phyloP scores from a whole-genome alignment of 2,888 invertebrate species.

The Autographa pulchrina region DNA sequence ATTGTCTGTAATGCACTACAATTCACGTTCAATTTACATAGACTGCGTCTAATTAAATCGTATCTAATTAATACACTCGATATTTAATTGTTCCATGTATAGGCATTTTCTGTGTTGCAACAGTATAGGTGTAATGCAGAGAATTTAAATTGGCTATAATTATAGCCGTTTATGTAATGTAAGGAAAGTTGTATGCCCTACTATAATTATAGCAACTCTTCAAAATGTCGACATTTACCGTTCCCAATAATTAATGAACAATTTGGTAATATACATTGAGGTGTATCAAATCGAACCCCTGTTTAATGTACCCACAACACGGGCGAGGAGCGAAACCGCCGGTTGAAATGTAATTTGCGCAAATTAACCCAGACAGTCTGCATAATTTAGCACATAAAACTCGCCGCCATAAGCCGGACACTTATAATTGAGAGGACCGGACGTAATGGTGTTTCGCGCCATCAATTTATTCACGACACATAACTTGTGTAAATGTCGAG shows the following conservation, averaged over 20 bases:
- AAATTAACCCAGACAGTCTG: slow-evolving; percentile 72
- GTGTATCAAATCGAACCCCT: slow-evolving; percentile 51
- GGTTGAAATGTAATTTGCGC: slow-evolving; percentile 69
- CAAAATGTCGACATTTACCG: neutral
- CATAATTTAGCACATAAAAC: slow-evolving; percentile 74
- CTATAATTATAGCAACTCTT: neutral
- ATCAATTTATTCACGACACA: slow-evolving; percentile 48
- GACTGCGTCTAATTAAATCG: slow-evolving; percentile 40
- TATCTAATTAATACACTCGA: neutral
- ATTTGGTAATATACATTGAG: slow-evolving; percentile 22
- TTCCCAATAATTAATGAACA: slow-evolving; percentile 6
- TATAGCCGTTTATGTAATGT: neutral
- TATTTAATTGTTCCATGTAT: neutral
- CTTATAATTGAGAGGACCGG: slow-evolving; percentile 59
- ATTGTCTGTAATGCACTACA: slow-evolving; percentile 48
- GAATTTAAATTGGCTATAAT: slow-evolving; percentile 4
- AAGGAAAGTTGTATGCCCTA: neutral
- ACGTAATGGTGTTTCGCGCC: slow-evolving; percentile 55
- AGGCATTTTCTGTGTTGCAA: slow-evolving; percentile 1
- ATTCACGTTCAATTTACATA: slow-evolving; percentile 46
- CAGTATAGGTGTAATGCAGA: neutral
- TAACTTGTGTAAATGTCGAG: slow-evolving; percentile 45
- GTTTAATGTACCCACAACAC: slow-evolving; percentile 42
- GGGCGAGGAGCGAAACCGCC: slow-evolving; percentile 56
- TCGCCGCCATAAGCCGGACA: slow-evolving; percentile 56